These are phyloP conservation scores for Phainopepla nitens DNA, from an alignment of 2,113 vertebrate genomes.

Conservation along the genomic window DNA sequence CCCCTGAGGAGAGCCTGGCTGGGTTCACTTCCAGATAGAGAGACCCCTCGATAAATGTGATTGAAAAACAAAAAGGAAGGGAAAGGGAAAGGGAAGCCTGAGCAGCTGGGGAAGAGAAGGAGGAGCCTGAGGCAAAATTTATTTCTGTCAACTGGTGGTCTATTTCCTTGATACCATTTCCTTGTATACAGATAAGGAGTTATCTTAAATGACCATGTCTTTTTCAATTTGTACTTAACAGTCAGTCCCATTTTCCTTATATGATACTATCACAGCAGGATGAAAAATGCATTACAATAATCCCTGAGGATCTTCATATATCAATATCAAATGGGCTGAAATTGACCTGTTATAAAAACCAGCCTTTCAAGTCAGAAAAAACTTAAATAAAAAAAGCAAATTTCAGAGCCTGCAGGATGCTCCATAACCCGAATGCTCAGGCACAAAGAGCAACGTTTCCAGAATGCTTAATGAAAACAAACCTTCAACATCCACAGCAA, in stretches of 20 bases:
- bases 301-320: conserved; percentile 81
- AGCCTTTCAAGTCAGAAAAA: conserved; percentile 66
- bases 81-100: not conserved
- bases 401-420: conserved; percentile 21
- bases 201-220: conserved; percentile 97
- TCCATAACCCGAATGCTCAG: not conserved
- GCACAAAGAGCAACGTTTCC: not conserved
- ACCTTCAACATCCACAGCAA: not conserved
- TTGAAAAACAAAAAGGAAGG: not conserved
- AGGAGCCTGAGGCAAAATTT: conserved; percentile 81
- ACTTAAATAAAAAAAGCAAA: conserved; percentile 64
- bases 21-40: not conserved
- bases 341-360: conserved; percentile 80
- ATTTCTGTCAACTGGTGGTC: conserved; percentile 85
- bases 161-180: conserved; percentile 85
- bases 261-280: conserved; percentile 77
- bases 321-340: conserved; percentile 82
- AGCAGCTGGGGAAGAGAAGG: conserved; percentile 50
- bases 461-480: conserved; percentile 36
- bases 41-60: not conserved
- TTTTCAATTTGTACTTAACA: conserved; percentile 92
- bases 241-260: conserved; percentile 81
- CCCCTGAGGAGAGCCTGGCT: not conserved
- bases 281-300: conserved; percentile 84
- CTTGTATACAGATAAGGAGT: conserved; percentile 91